Evolutionary conservation across 2,888 invertebrate species (phyloP), one percentile per base, ranked within the genome.

Genomic region (Plebejus argus): DNA sequence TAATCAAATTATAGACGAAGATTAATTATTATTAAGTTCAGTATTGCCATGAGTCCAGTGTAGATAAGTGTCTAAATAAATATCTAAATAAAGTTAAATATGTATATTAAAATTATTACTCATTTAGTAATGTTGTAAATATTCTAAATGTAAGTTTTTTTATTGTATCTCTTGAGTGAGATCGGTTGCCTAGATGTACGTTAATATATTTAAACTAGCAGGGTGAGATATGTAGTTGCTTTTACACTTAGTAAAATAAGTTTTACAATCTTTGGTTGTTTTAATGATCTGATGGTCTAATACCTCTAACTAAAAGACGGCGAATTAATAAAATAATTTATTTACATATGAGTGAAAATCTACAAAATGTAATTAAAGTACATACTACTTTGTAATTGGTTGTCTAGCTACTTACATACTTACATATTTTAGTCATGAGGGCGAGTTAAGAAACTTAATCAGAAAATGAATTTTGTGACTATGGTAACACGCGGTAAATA

Each of bases 161-260:
- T 74, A 18, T 74, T 49, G 23, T 15, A 49, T 53, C 28, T 53
- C 28, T 49, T 39, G 39, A 23, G 74, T 23, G 39, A 49, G 74
- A 39, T 3, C 28, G 8, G 23, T 28, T 53, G 53, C 74, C 71
- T 49, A 74, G 23, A 74, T 53, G 49, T 74, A 74, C 28, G 45
- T 20, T 71, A 71, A 39, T 71, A 71, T 39, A 71, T 71, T 28
- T 49, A 74, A 74, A 53, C 45, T 49, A 49, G 72, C 72, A 72
- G 74, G 74, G 53, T 74, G 45, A 49, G 28, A 72, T 39, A 58
- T 20, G 74, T 74, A 74, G 49, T 28, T 74, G 74, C 74, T 74
- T 74, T 74, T 74, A 74, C 61, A 76, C 33, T 76, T 49, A 76
- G 76, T 76, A 76, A 56, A 66, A 61, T 78, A 35, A 18, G 39